These are phyloP conservation scores for Melolontha melolontha DNA, from an alignment of 2,888 invertebrate genomes.

Conservation along the genomic window DNA sequence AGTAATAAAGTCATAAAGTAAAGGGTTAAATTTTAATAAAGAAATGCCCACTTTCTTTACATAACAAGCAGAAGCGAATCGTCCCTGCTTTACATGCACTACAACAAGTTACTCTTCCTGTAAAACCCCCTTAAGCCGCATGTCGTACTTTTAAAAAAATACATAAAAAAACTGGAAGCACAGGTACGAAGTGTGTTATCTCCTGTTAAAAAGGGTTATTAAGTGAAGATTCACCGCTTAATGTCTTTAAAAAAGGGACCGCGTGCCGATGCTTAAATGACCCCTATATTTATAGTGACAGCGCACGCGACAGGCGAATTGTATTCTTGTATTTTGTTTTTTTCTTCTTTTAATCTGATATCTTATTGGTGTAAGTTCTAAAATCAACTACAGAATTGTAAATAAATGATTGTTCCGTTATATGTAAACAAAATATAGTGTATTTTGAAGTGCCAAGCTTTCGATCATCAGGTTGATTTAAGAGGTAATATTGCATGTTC, in stretches of 20 bases:
- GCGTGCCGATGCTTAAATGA: constrained; percentile 48
- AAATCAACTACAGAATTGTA: too few relatives aligned
- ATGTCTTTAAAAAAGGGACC: constrained; percentile 48
- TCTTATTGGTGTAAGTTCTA: background rate
- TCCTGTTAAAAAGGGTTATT: constrained; percentile 54
- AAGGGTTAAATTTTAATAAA: too few relatives aligned
- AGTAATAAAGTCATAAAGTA: too few relatives aligned
- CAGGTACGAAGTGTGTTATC: constrained; percentile 55
- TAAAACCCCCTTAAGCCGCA: constrained; percentile 43
- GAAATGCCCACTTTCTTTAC: too few relatives aligned
- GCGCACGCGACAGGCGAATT: constrained; percentile 47
- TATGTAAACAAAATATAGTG: too few relatives aligned
- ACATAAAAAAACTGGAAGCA: constrained; percentile 44
- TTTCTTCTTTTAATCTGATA: constrained; percentile 1
- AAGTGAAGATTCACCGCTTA: constrained; percentile 56
- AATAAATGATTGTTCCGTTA: too few relatives aligned
- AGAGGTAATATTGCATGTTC: too few relatives aligned
- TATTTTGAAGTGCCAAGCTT: too few relatives aligned
- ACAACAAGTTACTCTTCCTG: constrained; percentile 45
- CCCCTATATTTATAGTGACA: constrained; percentile 48
- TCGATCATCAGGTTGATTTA: too few relatives aligned
- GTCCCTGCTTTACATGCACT: too few relatives aligned
- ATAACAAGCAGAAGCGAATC: too few relatives aligned
- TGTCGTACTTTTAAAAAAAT: constrained; percentile 28
- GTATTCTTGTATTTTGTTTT: background rate